Percentiles rank a stretch among this genome's conserved stretches.
Conservation (phyloP, 2,888 invertebrate species). For the Atrina japonica region DNA sequence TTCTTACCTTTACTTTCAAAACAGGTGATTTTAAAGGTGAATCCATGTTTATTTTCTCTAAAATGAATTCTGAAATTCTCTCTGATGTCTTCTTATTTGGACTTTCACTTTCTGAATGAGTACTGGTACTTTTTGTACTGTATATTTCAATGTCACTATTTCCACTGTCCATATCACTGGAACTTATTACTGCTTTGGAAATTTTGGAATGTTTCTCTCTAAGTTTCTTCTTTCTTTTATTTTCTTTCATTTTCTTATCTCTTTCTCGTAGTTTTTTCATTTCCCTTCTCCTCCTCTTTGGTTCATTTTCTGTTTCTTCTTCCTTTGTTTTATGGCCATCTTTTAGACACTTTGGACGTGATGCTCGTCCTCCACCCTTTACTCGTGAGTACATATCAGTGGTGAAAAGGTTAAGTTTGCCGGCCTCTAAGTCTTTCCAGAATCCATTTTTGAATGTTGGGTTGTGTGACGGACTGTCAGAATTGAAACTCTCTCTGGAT, state of each 20-base stretch:
- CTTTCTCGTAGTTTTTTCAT: constrained; percentile 14
- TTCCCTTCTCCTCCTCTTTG: constrained; percentile 12
- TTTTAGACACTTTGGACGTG: constrained; percentile 54
- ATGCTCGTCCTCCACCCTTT: constrained; percentile 72
- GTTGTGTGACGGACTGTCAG: constrained; percentile 42
- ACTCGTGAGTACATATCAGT: constrained; percentile 80
- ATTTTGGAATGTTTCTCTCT: constrained; percentile 2
- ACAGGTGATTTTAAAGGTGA: no score
- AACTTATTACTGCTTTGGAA: constrained; percentile 2
- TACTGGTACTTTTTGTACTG: no score
- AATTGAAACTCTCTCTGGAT: constrained; percentile 31
- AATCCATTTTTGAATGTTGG: constrained; percentile 77
- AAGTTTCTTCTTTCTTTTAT: constrained; percentile 6
- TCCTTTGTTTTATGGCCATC: constrained; percentile 29
- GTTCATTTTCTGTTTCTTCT: constrained; percentile 20
- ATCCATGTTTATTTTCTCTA: no score
- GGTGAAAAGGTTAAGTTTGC: constrained; percentile 76
- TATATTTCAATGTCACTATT: constrained; percentile 20
- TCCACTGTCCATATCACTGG: constrained; percentile 6
- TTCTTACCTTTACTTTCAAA: no score
- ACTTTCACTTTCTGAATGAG: no score
- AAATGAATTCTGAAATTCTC: no score
- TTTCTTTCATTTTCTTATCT: constrained; percentile 21
- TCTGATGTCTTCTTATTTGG: no score
- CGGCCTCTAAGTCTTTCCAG: constrained; percentile 79